These are phyloP conservation scores for Xiphorhynchus elegans DNA, from an alignment of 2,113 vertebrate genomes.

Conservation along the genomic window DNA sequence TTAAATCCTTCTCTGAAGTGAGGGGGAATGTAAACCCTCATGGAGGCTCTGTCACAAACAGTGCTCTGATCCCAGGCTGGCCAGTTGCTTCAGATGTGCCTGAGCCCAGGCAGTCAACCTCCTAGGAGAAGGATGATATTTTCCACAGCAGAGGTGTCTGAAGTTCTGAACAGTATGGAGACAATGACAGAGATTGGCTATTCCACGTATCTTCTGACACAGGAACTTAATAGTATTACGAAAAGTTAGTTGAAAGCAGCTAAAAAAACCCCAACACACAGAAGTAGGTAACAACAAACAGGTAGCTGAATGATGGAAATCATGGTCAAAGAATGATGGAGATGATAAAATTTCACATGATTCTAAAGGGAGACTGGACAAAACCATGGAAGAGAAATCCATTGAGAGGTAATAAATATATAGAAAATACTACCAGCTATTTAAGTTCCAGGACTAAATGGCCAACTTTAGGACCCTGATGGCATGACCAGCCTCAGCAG, in stretches of 20 bases:
- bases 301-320: background rate
- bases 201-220: background rate
- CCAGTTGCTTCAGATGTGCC: background rate
- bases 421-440: background rate
- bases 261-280: fast-evolving
- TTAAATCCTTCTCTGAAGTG: background rate
- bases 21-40: background rate
- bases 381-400: background rate
- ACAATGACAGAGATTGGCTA: background rate
- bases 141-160: background rate
- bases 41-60: background rate
- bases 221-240: background rate
- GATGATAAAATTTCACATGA: background rate
- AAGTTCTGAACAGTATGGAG: background rate
- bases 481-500: background rate
- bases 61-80: background rate
- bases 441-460: background rate
- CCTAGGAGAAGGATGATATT: background rate
- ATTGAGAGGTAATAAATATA: background rate
- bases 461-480: background rate
- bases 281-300: background rate
- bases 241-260: background rate
- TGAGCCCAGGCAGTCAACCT: background rate
- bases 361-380: background rate
- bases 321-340: background rate